phyloP scores from a whole-genome alignment of 2,113 vertebrate genomes.

The Neolamprologus sp. region DNA sequence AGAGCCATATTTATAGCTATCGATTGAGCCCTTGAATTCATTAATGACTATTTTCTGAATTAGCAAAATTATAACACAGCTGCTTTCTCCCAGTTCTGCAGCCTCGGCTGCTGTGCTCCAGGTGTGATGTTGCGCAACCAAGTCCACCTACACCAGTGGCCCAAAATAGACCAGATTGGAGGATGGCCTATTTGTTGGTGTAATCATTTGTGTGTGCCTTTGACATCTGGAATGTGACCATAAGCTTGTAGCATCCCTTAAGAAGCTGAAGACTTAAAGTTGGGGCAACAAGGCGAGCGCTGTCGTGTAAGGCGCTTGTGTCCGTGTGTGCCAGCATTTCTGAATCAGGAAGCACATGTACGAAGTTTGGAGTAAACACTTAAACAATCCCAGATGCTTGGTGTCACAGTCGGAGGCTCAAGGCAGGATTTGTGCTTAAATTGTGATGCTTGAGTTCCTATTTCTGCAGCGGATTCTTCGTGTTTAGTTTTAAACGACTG shows the following conservation, averaged over 20 bases:
- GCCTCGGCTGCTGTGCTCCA: background rate
- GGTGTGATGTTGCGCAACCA: constrained; percentile 35
- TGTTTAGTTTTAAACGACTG: background rate
- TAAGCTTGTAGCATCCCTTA: constrained; percentile 46
- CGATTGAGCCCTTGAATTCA: background rate
- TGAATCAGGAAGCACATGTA: background rate
- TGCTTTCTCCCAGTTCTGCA: background rate
- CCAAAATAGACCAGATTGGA: constrained; percentile 14
- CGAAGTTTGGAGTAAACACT: background rate
- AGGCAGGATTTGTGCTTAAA: background rate
- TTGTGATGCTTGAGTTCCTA: background rate
- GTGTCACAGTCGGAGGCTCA: background rate
- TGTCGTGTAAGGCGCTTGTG: constrained; percentile 53
- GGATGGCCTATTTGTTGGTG: constrained; percentile 33
- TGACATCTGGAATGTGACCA: constrained; percentile 57
- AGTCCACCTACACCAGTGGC: background rate
- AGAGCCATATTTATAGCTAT: background rate
- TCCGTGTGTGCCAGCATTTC: constrained; percentile 9
- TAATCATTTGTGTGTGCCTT: constrained; percentile 33
- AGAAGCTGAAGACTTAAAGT: constrained; percentile 54
- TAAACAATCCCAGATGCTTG: background rate
- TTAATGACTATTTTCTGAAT: background rate
- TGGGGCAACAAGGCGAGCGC: constrained; percentile 8
- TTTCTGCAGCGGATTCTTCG: background rate
- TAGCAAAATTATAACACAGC: background rate